Base-by-base conservation (phyloP, 2,888 invertebrate species). In the Brachyopa scutellaris region DNA sequence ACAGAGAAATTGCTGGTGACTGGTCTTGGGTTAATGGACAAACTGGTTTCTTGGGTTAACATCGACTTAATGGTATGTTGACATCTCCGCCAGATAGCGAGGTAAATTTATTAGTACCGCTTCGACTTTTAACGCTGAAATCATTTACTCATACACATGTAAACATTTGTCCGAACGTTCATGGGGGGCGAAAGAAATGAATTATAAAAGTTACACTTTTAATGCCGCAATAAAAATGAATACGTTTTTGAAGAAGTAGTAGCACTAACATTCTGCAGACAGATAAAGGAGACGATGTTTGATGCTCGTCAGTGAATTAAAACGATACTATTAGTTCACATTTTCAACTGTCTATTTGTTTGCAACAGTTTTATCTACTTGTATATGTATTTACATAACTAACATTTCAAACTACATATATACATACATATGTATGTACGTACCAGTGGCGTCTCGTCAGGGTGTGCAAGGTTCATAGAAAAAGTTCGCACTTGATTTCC, bases 1-100 rank as follows among this genome's bases (percentile, higher is more conserved):
- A 53, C 36, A 61, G 38, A 53, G 6, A 40, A 59, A 45, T 55
- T 66, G 36, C 45, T 66, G 51, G 64, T 66, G 78, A 59, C 70
- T 70, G 38, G 78, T 78, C 70, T 78, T 64, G 31, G 33, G 62
- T 59, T 79, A 74, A 80, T 80, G 55, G 74, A 64, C 38, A 82
- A 82, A 76, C 80, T 64, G 61, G 80, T 79, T 79, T 61, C 45
- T 36, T 38, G 40, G 47, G 40, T 59, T 53, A 33, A 49, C 61
- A 61, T 61, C 55, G 55, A 77, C 57, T 78, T 76, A 83, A 83
- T 67, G 66, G 82, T 70, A 78, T 77, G 72, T 72, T 72, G 72
- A 78, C 77, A 83, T 77, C 72, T 59, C 49, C 40, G 59, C 64
- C 66, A 59, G 76, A 70, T 82, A 77, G 69, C 62, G 76, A 76